These are phyloP conservation scores for Cheumatopsyche charites DNA, from an alignment of 1,140 invertebrate species.

Conservation along the genomic window DNA sequence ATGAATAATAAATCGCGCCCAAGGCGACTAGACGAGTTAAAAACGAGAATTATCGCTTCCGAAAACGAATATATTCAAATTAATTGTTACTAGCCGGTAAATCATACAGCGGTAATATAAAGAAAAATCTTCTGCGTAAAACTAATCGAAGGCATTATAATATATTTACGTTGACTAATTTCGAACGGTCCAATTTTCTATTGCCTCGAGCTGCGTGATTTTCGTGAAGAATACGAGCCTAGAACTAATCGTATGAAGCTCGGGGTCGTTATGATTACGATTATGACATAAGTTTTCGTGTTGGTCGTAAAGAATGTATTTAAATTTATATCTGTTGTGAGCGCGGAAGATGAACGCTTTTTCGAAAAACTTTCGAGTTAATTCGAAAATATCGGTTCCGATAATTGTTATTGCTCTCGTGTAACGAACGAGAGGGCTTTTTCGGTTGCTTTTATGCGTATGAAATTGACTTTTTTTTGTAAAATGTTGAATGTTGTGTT, in stretches of 20 bases:
- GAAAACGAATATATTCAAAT: slow-evolving; percentile 18
- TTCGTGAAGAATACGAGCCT: slow-evolving; percentile 13
- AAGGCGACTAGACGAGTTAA: background rate
- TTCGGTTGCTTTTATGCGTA: no score
- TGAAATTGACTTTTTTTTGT: no score
- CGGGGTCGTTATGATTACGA: slow-evolving; percentile 7
- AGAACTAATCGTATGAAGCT: slow-evolving; percentile 6
- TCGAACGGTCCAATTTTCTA: background rate
- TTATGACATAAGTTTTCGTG: slow-evolving; percentile 25
- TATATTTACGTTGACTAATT: slow-evolving; percentile 12
- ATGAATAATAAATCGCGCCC: slow-evolving; percentile 6
- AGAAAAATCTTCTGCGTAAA: background rate
- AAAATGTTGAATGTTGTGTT: no score
- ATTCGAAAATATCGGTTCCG: no score
- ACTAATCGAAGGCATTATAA: slow-evolving; percentile 6
- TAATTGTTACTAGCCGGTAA: slow-evolving; percentile 22
- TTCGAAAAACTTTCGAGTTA: no score
- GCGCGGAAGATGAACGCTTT: no score
- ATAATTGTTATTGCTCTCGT: no score
- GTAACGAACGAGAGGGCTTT: no score
- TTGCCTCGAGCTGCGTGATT: slow-evolving; percentile 1
- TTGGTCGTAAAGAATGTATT: no score
- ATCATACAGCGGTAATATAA: slow-evolving; percentile 5
- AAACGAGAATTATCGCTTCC: slow-evolving; percentile 23
- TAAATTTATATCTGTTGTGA: no score